phyloP scores from a whole-genome alignment of 2,797 vertebrate genomes.

The Amazonetta brasiliensis region DNA sequence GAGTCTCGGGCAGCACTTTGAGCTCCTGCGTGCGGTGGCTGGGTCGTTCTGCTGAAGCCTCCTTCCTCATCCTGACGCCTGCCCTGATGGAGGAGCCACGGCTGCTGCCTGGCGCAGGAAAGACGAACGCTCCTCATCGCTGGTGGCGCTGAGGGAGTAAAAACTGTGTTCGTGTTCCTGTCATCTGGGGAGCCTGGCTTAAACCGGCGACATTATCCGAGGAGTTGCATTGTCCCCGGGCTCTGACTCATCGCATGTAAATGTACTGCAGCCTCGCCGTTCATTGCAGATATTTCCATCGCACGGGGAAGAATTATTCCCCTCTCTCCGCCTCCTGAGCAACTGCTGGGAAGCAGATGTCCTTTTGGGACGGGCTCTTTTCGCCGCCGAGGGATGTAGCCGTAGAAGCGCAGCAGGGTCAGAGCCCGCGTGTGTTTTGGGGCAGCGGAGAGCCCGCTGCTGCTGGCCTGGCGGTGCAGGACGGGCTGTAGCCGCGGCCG shows the following conservation, averaged over 20 bases:
- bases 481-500: constrained; percentile 55
- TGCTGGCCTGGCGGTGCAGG: constrained; percentile 76
- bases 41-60: constrained; percentile 67
- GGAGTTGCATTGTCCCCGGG: constrained; percentile 77
- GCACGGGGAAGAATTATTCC: constrained; percentile 66
- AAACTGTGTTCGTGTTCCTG: constrained; percentile 53
- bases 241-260: constrained; percentile 82
- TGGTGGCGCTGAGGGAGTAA: constrained; percentile 61
- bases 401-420: constrained; percentile 63
- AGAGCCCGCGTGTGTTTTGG: constrained; percentile 53
- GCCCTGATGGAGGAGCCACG: constrained; percentile 61
- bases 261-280: constrained; percentile 77
- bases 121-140: constrained; percentile 50
- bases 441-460: constrained; percentile 48
- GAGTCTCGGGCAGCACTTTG: constrained; percentile 70
- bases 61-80: constrained; percentile 21
- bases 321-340: constrained; percentile 57
- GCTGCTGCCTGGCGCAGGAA: constrained; percentile 60
- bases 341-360: constrained; percentile 46
- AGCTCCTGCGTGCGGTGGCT: constrained; percentile 70
- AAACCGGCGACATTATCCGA: constrained; percentile 61
- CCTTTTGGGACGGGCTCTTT: constrained; percentile 24
- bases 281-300: constrained; percentile 69
- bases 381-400: constrained; percentile 36
- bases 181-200: constrained; percentile 67